Base-by-base conservation (phyloP, 1,140 invertebrate species). In the Sminthurides bifidus region DNA sequence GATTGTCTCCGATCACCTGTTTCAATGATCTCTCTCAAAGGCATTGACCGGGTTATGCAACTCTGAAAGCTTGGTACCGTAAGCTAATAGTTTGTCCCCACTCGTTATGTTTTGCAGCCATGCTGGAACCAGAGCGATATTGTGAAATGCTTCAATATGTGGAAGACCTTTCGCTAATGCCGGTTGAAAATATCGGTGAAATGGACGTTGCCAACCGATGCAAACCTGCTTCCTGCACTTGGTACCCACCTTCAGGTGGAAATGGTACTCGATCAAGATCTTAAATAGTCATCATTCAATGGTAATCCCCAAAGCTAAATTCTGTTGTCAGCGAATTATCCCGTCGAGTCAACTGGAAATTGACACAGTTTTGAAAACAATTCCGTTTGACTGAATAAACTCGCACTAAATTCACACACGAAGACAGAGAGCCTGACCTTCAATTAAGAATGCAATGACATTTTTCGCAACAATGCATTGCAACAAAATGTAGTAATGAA, bases 81-180 rank as follows among this genome's bases (percentile, higher is more conserved):
- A 10, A 35, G 8, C 8, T 43, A 43, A 51, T 35, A 35, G 8
- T 33, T 31, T 8, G 19, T 35, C 6, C 27, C 29, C 2, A 30
- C 17, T 53, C 29, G 21, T 30, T 37, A 43, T 53, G 30, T 29
- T 21, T 27, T 44, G 27, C 29, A 55, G 53, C 53, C 30, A 44
- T 55, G 44, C 12, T 46, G 30, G 44, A 55, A 2, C 53, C 53
- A 3, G 43, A 26, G 3, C 46, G 27, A 19, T 46, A 55, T 21
- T 55, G 53, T 12, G 53, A 48, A 14, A 55, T 55, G 53, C 44
- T 55, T 15, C 5, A 5, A 3, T 48, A 55, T 37, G 44, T 55
- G 1, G 53, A 55, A 40, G 27, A 48, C 26, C 12, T 17, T 17
- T 24, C 23, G 23, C 23, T 19, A 17, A 55, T 55, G 53, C 24